Base-by-base conservation (phyloP, 2,888 invertebrate genomes). In the Mesorhabditis sp. region DNA sequence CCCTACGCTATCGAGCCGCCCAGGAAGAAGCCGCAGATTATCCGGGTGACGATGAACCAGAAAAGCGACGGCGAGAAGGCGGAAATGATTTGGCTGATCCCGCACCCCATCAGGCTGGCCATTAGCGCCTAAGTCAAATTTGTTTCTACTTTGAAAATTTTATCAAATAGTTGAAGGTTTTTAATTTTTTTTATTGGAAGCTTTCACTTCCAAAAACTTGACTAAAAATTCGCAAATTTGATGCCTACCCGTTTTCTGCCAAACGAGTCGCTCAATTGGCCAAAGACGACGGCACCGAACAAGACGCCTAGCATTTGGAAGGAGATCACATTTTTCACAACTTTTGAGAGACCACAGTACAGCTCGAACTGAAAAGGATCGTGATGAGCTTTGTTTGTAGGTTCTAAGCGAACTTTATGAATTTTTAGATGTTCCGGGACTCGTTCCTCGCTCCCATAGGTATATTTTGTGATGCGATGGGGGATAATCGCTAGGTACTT, bases 271-370 rank as follows among this genome's bases (percentile, higher is more conserved):
- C 76, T 76, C 5, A 81, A 65, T 45, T 83, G 83, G n/a, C 83
- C 83, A 66, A 82, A 83, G 43, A 79, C 70, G 4, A 80, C 74
- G 1, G 81, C 76, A 15, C 83, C 83, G 5, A 76, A 42, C 6
- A 82, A 72, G 3, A 82, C 82, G 4, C 82, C 83, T 2, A 79
- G n/a, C 81, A 83, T 81, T 75, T 82, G 81, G 44, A 78, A 67
- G 10, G 80, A 78, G n/a, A 81, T 80, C 45, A 75, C 73, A 67
- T 74, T 75, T 69, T 79, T 81, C 58, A 78, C 78, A 50, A 45
- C 67, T 70, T 72, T 78, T 4, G 71, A 68, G 3, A 70, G 73
- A 43, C 67, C 67, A 67, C 82, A 82, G 66, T 76, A 69, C 42
- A 75, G 75, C 10, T 72, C 66, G 70, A 74, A 82, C 78, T 80